Evolutionary conservation across 2,113 vertebrate species (phyloP), one percentile per base, ranked within the genome.

Genomic region (Acrocephalus arundinaceus): DNA sequence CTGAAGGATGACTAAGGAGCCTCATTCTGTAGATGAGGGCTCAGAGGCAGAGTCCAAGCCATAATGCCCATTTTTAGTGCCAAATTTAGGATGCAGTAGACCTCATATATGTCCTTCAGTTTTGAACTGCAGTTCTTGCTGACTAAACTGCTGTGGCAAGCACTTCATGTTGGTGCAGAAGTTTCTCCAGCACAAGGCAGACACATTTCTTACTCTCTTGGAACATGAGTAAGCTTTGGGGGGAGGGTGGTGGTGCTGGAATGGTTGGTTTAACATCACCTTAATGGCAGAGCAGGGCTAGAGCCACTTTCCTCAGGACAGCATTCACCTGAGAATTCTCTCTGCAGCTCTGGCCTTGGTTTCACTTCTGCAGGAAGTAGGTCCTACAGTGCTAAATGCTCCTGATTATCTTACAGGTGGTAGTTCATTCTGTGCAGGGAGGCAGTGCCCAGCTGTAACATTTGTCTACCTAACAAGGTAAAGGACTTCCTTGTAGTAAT

Each of bases 141-240:
- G 73, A 37, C 41, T 66, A 3, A 70, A 41, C 14, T 65, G 80
- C 80, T 70, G 27, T 52, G 51, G 15, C 45, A 39, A 4, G 58
- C 54, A 14, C 43, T 92, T 79, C 3, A 3, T 19, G 16, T 41
- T 35, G 52, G 57, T 82, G 57, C 22, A n/a, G 4, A 49, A 49
- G 48, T 46, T 82, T 46, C n/a, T 75, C 14, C 46, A 76, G 21
- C 21, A 46, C 49, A 17, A n/a, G 43, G 23, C 48, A 48, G 39
- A 35, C 20, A 1, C 15, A 2, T 22, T 68, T 72, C 18, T 51
- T 33, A 11, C 15, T 58, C 17, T 46, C 16, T 54, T 37, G 43
- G 62, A 25, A 37, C 17, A 2, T 2, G 8, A 30, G 15, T 30
- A 23, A 63, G 48, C 0, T 0, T 21, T 74, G 52, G 17, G 57